Percentiles rank a stretch among this genome's conserved stretches.
Evolutionary conservation across 2,797 vertebrate genomes (phyloP).

Genomic region (Mallotus villosus): DNA sequence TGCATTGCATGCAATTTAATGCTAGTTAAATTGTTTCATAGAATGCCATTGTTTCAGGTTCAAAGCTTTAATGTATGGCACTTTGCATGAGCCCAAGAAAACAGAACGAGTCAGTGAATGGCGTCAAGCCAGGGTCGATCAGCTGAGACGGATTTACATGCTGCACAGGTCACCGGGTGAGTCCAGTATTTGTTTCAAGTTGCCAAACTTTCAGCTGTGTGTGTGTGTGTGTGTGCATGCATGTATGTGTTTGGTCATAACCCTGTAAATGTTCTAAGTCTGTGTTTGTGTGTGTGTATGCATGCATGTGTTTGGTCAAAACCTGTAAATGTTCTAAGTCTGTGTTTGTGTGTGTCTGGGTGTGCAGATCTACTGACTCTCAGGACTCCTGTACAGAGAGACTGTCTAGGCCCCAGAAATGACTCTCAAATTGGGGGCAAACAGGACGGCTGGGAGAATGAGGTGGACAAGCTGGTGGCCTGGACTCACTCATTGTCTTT

Average conservation of each 20-base stretch:
- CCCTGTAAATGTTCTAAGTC: neutral
- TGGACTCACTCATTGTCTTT: conserved; percentile 31
- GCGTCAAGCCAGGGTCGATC: conserved; percentile 19
- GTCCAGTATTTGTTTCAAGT: no score
- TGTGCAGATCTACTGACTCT: conserved; percentile 12
- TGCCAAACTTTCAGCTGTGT: neutral
- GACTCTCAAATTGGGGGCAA: neutral
- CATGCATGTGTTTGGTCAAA: neutral
- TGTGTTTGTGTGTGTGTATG: neutral
- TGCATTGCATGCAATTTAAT: neutral
- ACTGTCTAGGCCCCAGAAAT: neutral
- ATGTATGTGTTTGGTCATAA: neutral
- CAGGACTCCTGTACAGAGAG: neutral
- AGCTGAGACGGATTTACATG: conserved; percentile 34
- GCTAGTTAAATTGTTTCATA: neutral
- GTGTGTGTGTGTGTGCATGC: neutral
- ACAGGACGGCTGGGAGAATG: conserved; percentile 29
- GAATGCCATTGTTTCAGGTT: conserved; percentile 5
- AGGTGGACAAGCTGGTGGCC: conserved; percentile 32
- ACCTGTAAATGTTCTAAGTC: neutral
- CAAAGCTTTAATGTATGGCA: conserved; percentile 6
- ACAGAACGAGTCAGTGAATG: neutral
- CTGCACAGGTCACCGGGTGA: conserved; percentile 26
- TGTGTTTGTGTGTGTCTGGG: neutral
- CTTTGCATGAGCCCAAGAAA: neutral